Evolutionary conservation across 2,888 invertebrate species (phyloP).

Genomic region (Orthosia gothica): DNA sequence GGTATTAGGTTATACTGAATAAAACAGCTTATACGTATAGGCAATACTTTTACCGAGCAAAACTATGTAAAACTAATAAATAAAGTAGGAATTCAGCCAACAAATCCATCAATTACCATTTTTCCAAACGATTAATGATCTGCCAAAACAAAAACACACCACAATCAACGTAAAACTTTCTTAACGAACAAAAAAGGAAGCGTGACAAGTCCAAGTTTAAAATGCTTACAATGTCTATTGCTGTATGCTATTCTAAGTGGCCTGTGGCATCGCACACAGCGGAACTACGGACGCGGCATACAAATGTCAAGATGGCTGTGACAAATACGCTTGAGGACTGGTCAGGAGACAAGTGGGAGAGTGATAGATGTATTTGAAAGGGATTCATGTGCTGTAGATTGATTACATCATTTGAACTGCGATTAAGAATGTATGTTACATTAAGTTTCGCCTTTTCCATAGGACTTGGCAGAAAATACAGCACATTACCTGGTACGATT

Average conservation of each 20-base stretch:
- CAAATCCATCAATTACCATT: not conserved
- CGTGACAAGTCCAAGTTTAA: conserved; percentile 58
- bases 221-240: conserved; percentile 76
- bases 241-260: conserved; percentile 63
- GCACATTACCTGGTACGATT: too few relatives aligned
- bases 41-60: not conserved
- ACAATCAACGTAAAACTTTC: conserved; percentile 21
- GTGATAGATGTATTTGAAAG: not conserved
- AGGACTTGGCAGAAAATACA: too few relatives aligned
- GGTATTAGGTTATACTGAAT: not conserved
- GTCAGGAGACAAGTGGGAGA: conserved; percentile 20
- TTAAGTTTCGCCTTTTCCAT: too few relatives aligned
- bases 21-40: not conserved
- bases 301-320: conserved; percentile 73
- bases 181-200: conserved; percentile 28
- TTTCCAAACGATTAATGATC: not conserved
- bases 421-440: too few relatives aligned
- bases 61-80: not conserved
- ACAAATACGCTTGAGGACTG: conserved; percentile 65
- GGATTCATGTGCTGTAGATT: not conserved
- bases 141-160: not conserved
- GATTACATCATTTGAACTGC: not conserved
- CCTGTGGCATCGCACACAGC: conserved; percentile 64
- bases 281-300: conserved; percentile 75
- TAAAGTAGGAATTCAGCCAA: too few relatives aligned